Conservation (phyloP, 2,888 invertebrate species). For the Diachrysia chrysitis region DNA sequence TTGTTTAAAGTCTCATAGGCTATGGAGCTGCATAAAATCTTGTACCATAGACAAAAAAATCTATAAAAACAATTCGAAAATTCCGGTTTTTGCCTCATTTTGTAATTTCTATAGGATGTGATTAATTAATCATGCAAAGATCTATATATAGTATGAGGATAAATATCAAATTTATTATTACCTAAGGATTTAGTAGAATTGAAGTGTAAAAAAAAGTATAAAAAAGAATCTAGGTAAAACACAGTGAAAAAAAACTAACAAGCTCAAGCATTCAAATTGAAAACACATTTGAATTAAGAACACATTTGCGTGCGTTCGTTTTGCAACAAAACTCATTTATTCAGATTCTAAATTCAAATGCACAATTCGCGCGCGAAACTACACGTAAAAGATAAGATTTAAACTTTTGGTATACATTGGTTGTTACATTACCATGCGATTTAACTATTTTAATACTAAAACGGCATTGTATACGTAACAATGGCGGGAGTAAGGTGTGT, state of each 20-base stretch:
- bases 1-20: too few species aligned
- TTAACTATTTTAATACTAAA: conserved; percentile 21
- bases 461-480: conserved; percentile 25
- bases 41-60: too few species aligned
- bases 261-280: neutral
- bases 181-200: neutral
- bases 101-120: neutral
- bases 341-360: conserved; percentile 4
- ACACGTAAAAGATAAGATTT: neutral
- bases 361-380: conserved; percentile 6
- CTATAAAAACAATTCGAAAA: neutral
- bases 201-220: neutral
- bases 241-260: neutral
- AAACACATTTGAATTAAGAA: conserved; percentile 7
- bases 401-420: neutral
- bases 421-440: conserved; percentile 14
- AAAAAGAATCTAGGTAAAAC: neutral
- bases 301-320: conserved; percentile 5
- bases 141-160: neutral
- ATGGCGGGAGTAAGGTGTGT: conserved; percentile 41
- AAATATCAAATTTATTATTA: neutral
- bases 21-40: too few species aligned
- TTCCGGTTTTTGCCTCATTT: neutral
- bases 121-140: neutral
- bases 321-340: conserved; percentile 3